Percentiles rank a stretch among this genome's conserved stretches.
Evolutionary conservation across 2,797 vertebrate species (phyloP).

Genomic region (Alcedo atthis): DNA sequence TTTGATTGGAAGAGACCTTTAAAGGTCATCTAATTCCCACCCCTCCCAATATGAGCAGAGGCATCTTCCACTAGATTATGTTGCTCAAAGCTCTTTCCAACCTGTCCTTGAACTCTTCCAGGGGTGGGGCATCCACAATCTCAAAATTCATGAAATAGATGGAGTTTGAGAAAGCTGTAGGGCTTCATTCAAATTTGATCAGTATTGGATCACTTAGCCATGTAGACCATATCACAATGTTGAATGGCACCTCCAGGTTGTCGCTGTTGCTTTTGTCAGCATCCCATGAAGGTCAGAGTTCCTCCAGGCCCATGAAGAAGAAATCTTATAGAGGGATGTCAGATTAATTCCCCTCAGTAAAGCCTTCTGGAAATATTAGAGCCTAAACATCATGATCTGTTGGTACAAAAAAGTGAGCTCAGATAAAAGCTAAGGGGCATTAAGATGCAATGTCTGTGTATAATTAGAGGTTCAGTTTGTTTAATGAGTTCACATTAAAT

Average conservation of each 20-base stretch:
- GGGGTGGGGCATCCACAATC: background rate
- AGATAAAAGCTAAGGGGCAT: background rate
- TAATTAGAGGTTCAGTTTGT: background rate
- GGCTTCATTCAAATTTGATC: background rate
- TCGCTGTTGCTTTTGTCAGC: background rate
- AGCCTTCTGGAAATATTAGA: background rate
- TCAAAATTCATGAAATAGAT: background rate
- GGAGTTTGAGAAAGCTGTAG: background rate
- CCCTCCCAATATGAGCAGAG: background rate
- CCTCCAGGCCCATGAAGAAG: background rate
- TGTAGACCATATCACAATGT: rapidly evolving
- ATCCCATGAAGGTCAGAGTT: background rate
- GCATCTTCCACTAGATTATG: background rate
- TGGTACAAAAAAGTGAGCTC: background rate
- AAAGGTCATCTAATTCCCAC: background rate
- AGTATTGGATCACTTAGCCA: background rate
- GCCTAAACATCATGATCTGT: background rate
- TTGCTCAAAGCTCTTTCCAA: background rate
- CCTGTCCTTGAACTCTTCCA: background rate
- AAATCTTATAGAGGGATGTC: rapidly evolving
- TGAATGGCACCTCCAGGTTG: background rate
- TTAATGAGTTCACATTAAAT: background rate
- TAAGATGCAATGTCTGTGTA: background rate
- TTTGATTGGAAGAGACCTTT: background rate
- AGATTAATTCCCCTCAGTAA: background rate